A percentile compares a stretch with the other conserved stretches of the same genome.
Conservation (phyloP, 2,888 invertebrate genomes). For the Anarsia innoxiella region DNA sequence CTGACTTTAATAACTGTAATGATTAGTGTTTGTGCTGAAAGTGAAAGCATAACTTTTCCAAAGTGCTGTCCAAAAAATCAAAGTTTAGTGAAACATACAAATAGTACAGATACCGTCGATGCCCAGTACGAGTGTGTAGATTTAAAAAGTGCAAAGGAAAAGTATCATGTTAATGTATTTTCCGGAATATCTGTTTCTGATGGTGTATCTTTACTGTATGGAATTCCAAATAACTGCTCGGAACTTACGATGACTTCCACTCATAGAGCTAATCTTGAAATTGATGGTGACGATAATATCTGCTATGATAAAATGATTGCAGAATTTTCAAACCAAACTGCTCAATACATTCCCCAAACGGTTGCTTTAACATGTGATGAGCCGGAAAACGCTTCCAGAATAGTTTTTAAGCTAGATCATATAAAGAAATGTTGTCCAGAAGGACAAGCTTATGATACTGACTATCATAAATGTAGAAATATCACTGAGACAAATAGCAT, state of each 20-base stretch:
- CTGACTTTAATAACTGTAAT: conserved; percentile 28
- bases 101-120: conserved; percentile 22
- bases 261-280: conserved; percentile 26
- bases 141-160: conserved; percentile 27
- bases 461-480: conserved; percentile 43
- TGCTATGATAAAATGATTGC: conserved; percentile 53
- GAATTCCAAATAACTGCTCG: conserved; percentile 44
- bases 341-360: conserved; percentile 44
- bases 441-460: conserved; percentile 48
- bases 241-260: conserved; percentile 30
- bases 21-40: conserved; percentile 22
- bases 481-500: conserved; percentile 26
- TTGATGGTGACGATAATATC: conserved; percentile 21
- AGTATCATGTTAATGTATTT: conserved; percentile 32
- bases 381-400: conserved; percentile 28
- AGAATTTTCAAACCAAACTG: conserved; percentile 43
- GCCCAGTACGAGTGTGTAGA: conserved; percentile 44
- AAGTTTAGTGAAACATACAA: conserved; percentile 43
- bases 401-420: conserved; percentile 33
- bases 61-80: conserved; percentile 55
- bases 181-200: conserved; percentile 41
- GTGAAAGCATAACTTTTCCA: conserved; percentile 32
- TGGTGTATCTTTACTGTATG: conserved; percentile 33
- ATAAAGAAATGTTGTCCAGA: conserved; percentile 59
- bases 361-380: conserved; percentile 43